Base-by-base conservation (phyloP, 2,797 vertebrate genomes). In the Anabas testudineus region DNA sequence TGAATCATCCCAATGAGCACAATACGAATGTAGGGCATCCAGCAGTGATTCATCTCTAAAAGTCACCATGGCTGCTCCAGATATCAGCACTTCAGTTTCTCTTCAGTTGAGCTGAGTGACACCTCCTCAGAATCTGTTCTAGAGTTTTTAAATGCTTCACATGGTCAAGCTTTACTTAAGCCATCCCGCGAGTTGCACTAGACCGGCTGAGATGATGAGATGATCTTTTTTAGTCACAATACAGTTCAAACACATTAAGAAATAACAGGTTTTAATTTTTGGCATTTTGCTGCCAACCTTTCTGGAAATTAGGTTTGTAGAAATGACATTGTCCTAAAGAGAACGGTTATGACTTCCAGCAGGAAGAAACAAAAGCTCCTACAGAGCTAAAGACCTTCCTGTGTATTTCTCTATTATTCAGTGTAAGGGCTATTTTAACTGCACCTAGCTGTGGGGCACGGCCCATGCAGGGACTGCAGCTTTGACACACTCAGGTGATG, bases 361-460 rank as follows among this genome's bases (percentile, higher is more conserved):
- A 2, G 57, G 46, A 49, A 53, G n/a, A 18, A 51, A 68, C 7
- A 5, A 63, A 63, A 67, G 10, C 34, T 62, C 62, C 68, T n/a
- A 19, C 49, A 16, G 68, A 55, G 76, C 7, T 48, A 2, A 63
- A 72, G 68, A 28, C 60, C 61, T 55, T 59, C 70, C 59, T 26
- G 1, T 14, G 74, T 62, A 57, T 41, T 28, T 48, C 39, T 68
- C 74, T 65, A 67, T 76, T 63, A 76, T 76, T 84, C 71, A 78
- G 69, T 71, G 60, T 72, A 56, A 37, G 47, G 14, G 58, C 71
- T 69, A 5, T 64, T 73, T 71, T 45, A 0, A 45, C 49, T 15
- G 47, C 42, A 5, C 42, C 30, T n/a, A 3, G 61, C 60, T 3
- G 19, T 0, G 36, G 69, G 18, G 28, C 60, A 3, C 0, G 22